Conservation (phyloP, 2,113 vertebrate genomes). For the Myodes glareolus region DNA sequence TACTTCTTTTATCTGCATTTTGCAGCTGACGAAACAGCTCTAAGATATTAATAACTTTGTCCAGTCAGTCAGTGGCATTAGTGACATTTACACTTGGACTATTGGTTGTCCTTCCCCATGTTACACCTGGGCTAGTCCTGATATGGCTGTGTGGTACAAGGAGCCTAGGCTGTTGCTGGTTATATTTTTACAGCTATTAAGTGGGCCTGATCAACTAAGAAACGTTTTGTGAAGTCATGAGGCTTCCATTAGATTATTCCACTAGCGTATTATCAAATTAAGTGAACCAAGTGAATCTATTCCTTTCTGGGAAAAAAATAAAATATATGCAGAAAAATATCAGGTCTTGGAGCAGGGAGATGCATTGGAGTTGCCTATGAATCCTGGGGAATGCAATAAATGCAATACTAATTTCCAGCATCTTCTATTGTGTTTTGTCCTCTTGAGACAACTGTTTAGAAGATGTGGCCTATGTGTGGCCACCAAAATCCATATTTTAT, state of each 20-base stretch:
- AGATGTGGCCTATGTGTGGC: background rate
- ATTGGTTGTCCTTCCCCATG: background rate
- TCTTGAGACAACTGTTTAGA: constrained; percentile 27
- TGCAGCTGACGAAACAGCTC: too few species aligned
- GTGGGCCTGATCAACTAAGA: rapidly evolving
- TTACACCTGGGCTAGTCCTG: background rate
- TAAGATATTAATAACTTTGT: background rate
- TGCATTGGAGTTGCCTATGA: background rate
- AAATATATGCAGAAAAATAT: background rate
- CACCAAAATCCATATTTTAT: constrained; percentile 30
- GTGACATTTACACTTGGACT: background rate
- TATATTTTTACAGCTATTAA: background rate
- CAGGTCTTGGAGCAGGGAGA: background rate
- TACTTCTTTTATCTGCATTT: background rate
- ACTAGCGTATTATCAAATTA: background rate
- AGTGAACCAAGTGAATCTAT: background rate
- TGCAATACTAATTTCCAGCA: background rate
- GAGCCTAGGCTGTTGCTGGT: background rate
- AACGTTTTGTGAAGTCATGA: background rate
- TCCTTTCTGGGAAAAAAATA: background rate
- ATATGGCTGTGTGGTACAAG: rapidly evolving
- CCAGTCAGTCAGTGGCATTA: rapidly evolving
- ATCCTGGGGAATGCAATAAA: background rate
- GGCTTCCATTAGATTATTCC: background rate
- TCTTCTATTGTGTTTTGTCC: background rate